phyloP scores from a whole-genome alignment of 2,888 invertebrate genomes.

The Corbicula japonica region DNA sequence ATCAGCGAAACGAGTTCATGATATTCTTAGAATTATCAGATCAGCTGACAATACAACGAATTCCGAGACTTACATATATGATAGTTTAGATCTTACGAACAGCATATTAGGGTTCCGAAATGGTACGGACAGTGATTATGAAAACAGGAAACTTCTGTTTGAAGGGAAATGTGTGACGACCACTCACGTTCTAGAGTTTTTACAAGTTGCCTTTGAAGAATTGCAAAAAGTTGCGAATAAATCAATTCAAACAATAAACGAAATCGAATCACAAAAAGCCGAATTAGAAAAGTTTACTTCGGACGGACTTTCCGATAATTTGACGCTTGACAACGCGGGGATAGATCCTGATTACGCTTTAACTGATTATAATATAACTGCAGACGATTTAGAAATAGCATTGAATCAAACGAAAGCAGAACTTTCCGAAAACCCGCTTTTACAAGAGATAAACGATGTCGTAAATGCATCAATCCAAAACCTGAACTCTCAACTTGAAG shows the following conservation, averaged over 20 bases:
- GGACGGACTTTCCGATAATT: slow-evolving; percentile 1
- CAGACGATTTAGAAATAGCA: slow-evolving; percentile 32
- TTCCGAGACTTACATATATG: slow-evolving; percentile 1
- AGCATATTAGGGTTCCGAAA: slow-evolving; percentile 17
- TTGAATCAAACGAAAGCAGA: slow-evolving; percentile 23
- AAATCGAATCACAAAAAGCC: slow-evolving; percentile 3
- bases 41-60: slow-evolving; percentile 5
- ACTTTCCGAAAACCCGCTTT: background rate
- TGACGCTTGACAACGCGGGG: slow-evolving; percentile 38
- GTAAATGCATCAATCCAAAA: slow-evolving; percentile 5
- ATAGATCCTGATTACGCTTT: slow-evolving; percentile 33
- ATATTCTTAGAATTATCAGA: slow-evolving; percentile 24
- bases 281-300: slow-evolving; percentile 1
- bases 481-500: slow-evolving; percentile 13
- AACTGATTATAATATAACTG: slow-evolving; percentile 44
- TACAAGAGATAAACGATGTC: background rate
- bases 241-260: slow-evolving; percentile 14
- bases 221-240: slow-evolving; percentile 35
- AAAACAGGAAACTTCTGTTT: slow-evolving; percentile 18
- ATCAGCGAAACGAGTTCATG: slow-evolving; percentile 23
- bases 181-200: background rate
- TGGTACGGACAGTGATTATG: slow-evolving; percentile 11
- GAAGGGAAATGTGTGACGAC: background rate
- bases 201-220: slow-evolving; percentile 15
- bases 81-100: slow-evolving; percentile 20